These are phyloP conservation scores for Trachemys scripta DNA, from an alignment of 2,113 vertebrate genomes.

Conservation along the genomic window DNA sequence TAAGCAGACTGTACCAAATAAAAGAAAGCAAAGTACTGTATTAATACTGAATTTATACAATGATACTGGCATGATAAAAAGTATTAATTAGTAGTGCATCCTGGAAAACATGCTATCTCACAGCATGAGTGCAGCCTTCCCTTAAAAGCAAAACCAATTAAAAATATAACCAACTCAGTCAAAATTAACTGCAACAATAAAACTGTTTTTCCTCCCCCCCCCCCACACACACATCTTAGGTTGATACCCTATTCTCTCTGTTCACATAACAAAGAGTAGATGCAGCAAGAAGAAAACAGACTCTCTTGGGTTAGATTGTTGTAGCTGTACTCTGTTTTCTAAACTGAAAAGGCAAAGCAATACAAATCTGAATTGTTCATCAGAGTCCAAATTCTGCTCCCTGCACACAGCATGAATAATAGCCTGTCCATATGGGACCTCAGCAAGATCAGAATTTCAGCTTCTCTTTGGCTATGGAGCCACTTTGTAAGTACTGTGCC, in stretches of 20 bases:
- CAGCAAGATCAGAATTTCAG: neutral
- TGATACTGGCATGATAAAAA: neutral
- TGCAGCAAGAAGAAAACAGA: neutral
- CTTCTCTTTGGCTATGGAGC: neutral
- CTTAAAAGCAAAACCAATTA: neutral
- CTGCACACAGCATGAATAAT: neutral
- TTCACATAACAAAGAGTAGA: neutral
- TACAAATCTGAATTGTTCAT: neutral
- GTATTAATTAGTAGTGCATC: neutral
- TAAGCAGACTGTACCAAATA: constrained; percentile 44
- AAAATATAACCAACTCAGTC: neutral
- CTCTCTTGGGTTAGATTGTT: neutral
- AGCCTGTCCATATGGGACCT: neutral
- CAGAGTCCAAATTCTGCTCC: neutral
- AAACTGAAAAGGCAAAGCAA: neutral
- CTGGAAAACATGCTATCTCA: neutral
- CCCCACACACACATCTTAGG: neutral
- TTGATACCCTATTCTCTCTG: neutral
- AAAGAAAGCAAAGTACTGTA: constrained; percentile 15
- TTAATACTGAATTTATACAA: neutral
- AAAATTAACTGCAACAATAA: neutral
- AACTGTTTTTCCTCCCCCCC: neutral
- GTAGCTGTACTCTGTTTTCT: neutral
- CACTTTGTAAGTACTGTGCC: neutral
- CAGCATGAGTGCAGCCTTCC: constrained; percentile 3